These are phyloP conservation scores for Stenolophus ochropezus DNA, from an alignment of 2,888 invertebrate species.

Conservation along the genomic window DNA sequence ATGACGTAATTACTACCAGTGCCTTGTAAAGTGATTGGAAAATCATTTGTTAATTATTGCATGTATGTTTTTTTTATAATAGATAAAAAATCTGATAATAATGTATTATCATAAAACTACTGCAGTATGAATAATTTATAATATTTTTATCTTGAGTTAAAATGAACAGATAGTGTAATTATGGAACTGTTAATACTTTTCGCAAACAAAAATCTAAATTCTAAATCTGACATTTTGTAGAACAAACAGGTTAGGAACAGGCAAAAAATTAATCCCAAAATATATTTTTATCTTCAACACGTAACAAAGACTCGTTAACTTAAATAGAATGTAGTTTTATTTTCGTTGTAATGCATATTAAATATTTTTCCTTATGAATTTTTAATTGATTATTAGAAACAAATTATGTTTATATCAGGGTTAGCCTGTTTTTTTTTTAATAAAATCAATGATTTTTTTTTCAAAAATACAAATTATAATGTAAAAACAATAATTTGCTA, in stretches of 20 bases:
- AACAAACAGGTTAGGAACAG: neutral
- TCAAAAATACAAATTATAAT: too few species aligned
- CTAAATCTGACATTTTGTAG: neutral
- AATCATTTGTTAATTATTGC: conserved; percentile 9
- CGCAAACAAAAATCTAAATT: neutral
- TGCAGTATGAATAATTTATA: conserved; percentile 12
- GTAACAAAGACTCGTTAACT: too few species aligned
- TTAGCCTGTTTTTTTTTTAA: too few species aligned
- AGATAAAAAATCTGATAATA: neutral
- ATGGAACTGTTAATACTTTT: neutral
- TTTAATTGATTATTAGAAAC: too few species aligned
- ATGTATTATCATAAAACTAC: neutral
- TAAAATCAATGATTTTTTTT: too few species aligned
- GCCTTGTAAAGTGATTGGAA: neutral
- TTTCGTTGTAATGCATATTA: too few species aligned
- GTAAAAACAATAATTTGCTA: too few species aligned
- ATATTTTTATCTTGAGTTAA: conserved; percentile 4
- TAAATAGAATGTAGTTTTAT: too few species aligned
- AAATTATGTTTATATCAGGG: too few species aligned
- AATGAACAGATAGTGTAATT: neutral
- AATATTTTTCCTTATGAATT: too few species aligned
- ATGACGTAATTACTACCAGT: neutral
- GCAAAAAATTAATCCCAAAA: too few species aligned
- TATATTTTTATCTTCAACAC: too few species aligned
- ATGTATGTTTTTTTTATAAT: neutral